Evolutionary conservation across 2,888 invertebrate species (phyloP), one percentile per base, ranked within the genome.

Genomic region (Rosalia funebris): DNA sequence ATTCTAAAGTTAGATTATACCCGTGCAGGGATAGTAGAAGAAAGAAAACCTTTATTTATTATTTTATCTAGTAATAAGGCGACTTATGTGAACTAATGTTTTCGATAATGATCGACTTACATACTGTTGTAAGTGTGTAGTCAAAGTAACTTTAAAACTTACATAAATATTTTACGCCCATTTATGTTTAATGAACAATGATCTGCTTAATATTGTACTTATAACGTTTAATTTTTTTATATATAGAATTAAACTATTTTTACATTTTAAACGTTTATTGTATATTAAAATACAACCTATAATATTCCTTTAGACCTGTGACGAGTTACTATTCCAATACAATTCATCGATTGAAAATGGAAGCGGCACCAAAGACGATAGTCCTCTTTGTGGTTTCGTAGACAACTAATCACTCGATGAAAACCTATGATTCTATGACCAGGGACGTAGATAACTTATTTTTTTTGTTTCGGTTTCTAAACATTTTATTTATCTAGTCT

Each of bases 91-190:
- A 36, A 16, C 7, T 54, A 9, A 9, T 37, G 2, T 47, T 4
- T 44, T 25, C 34, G 14, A n/a, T n/a, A 44, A 5, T 17, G 1
- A 32, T 1, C 4, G 12, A 31, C 15, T 25, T 25, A 10, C 45
- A 11, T 45, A 46, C 54, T 59, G 54, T 59, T 59, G 41, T 54
- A 59, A 54, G 59, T 54, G 59, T 53, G 32, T 31, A 34, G 45
- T 39, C n/a, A 25, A 17, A 41, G 32, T 36, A 20, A 36, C 37
- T 53, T 19, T 34, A 45, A n/a, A n/a, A n/a, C n/a, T n/a, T n/a
- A 15, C 17, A 36, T 45, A 55, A 15, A 36, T 16, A 39, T 39
- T 36, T 15, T 19, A 55, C 32, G 39, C 37, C 53, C 16, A 25
- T 53, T 53, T 16, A 11, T 17, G 12, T 42, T 39, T 32, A 34